Evolutionary conservation across 92 coral and sea anemone genomes (phyloP).

Genomic region (Zoanthus gigantus): DNA sequence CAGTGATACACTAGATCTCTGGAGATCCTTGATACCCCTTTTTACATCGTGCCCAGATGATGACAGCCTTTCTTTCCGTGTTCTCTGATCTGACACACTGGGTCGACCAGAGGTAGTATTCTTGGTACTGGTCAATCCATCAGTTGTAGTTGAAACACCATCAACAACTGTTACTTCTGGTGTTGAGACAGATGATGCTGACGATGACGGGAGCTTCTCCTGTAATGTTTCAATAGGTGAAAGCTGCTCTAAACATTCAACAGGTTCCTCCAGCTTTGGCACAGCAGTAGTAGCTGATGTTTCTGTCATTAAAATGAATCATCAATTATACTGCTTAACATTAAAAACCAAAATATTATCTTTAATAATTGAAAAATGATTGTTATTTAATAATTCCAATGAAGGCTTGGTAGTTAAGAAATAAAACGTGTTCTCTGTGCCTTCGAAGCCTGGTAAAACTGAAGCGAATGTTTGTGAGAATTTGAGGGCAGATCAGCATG

Average conservation of each 20-base stretch:
- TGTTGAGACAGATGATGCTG: constrained; percentile 21
- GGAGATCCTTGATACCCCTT: constrained; percentile 87
- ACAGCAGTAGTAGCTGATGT: background rate
- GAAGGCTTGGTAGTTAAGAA: too few relatives aligned
- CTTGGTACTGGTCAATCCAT: background rate
- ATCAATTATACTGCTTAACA: background rate
- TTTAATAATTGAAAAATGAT: background rate
- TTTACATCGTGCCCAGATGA: constrained; percentile 84
- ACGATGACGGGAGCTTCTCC: background rate
- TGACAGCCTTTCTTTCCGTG: constrained; percentile 67
- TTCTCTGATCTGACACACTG: constrained; percentile 32
- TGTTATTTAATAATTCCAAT: background rate
- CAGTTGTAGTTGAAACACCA: constrained; percentile 16
- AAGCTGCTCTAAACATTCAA: background rate
- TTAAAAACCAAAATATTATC: background rate
- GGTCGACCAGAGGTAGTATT: constrained; percentile 14
- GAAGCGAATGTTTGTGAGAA: too few relatives aligned
- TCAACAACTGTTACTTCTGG: constrained; percentile 13
- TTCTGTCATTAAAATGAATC: background rate
- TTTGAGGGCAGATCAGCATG: too few relatives aligned
- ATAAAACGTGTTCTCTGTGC: too few relatives aligned
- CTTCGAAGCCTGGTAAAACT: too few relatives aligned
- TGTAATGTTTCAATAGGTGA: constrained; percentile 1
- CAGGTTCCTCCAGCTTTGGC: background rate
- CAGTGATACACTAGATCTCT: constrained; percentile 90